These are phyloP conservation scores for Copsychus sechellarum DNA, from an alignment of 2,113 vertebrate genomes.

Conservation along the genomic window DNA sequence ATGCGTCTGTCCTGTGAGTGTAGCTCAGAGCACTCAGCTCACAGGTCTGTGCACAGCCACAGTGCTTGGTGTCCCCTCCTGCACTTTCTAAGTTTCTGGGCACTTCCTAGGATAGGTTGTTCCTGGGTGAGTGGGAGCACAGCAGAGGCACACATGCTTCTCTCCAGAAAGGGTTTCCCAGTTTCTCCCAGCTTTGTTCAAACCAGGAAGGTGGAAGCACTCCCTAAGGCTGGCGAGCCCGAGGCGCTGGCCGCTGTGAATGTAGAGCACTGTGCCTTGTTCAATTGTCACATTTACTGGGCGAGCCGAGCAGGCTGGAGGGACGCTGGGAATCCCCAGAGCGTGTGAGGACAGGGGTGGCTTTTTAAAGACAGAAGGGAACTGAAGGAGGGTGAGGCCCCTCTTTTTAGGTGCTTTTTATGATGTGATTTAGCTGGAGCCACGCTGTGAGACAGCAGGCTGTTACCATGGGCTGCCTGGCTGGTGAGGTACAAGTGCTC, in stretches of 20 bases:
- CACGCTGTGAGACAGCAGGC: neutral
- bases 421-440: neutral
- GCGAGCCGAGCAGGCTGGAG: neutral
- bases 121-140: neutral
- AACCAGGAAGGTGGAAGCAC: neutral
- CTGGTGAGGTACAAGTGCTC: neutral
- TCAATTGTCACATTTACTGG: neutral
- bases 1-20: neutral
- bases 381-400: neutral
- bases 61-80: neutral
- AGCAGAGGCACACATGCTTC: accelerated
- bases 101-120: neutral
- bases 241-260: neutral
- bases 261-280: conserved; percentile 46
- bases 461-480: neutral
- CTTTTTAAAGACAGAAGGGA: neutral
- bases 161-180: neutral
- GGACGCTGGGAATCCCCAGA: neutral
- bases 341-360: accelerated
- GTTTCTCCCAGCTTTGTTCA: neutral
- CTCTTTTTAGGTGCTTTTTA: neutral
- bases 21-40: neutral
- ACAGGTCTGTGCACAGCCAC: accelerated
- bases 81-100: neutral
- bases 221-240: neutral